These are phyloP conservation scores for Boloria euphrosyne DNA, from an alignment of 2,888 invertebrate genomes.

Conservation along the genomic window DNA sequence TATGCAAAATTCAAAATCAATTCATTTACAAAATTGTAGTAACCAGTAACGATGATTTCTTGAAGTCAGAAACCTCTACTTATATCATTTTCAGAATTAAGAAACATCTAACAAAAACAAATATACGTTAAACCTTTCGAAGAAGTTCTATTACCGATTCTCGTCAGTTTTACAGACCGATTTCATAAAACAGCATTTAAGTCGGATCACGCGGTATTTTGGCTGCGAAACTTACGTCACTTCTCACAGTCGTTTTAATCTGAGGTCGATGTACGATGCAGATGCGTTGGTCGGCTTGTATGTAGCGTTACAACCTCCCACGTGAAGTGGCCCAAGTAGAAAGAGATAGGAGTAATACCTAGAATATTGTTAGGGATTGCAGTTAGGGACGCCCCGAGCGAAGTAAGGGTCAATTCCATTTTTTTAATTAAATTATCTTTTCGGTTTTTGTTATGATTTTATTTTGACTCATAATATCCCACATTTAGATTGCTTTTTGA, in stretches of 20 bases:
- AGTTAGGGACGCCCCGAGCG: too few relatives aligned
- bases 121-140: conserved; percentile 9
- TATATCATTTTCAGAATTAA: neutral
- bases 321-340: conserved; percentile 52
- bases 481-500: too few relatives aligned
- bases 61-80: too few relatives aligned
- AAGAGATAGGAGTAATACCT: conserved; percentile 36
- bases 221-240: conserved; percentile 66
- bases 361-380: neutral
- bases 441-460: too few relatives aligned
- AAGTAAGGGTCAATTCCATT: too few relatives aligned
- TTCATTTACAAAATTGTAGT: too few relatives aligned
- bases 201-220: conserved; percentile 46
- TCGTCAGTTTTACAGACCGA: conserved; percentile 28
- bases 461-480: too few relatives aligned
- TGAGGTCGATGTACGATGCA: conserved; percentile 71
- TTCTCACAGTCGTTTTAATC: conserved; percentile 70
- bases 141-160: conserved; percentile 34
- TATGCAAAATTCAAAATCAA: too few relatives aligned
- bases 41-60: too few relatives aligned
- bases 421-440: too few relatives aligned
- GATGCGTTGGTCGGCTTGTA: conserved; percentile 79
- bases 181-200: conserved; percentile 37
- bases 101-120: conserved; percentile 2
- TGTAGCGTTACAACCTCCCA: conserved; percentile 78